Conservation (phyloP, 1,140 invertebrate species). For the Branchinecta lindahli region DNA sequence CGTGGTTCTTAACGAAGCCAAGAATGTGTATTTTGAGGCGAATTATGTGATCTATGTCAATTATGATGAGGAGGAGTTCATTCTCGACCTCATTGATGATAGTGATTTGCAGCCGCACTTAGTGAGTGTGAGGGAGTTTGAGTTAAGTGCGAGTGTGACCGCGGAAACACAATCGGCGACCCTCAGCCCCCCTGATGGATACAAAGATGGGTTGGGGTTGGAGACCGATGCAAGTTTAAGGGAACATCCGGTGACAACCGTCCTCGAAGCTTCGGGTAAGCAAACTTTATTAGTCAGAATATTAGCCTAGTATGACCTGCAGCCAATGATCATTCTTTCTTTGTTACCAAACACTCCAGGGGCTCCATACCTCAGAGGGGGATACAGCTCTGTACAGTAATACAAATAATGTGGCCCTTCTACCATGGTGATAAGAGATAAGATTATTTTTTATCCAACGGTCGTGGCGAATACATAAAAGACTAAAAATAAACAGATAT, state of each 20-base stretch:
- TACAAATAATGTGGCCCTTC: too few relatives aligned
- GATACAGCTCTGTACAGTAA: too few relatives aligned
- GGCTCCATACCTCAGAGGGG: too few relatives aligned
- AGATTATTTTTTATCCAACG: too few relatives aligned
- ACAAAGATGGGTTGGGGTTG: slow-evolving; percentile 45
- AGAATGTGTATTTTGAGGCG: slow-evolving; percentile 70
- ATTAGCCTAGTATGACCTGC: too few relatives aligned
- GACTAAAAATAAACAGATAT: too few relatives aligned
- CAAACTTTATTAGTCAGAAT: not conserved
- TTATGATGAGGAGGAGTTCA: slow-evolving; percentile 55
- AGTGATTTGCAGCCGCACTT: slow-evolving; percentile 29
- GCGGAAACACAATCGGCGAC: slow-evolving; percentile 46
- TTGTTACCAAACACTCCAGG: too few relatives aligned
- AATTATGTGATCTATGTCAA: slow-evolving; percentile 72
- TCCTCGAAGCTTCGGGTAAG: not conserved
- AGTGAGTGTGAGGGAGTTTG: slow-evolving; percentile 20
- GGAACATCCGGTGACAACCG: not conserved
- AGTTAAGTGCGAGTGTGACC: slow-evolving; percentile 26
- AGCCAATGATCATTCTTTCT: too few relatives aligned
- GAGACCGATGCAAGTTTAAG: not conserved
- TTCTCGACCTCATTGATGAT: slow-evolving; percentile 35
- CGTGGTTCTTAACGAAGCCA: slow-evolving; percentile 67
- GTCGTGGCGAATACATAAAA: too few relatives aligned
- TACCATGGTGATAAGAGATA: too few relatives aligned
- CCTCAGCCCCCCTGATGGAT: slow-evolving; percentile 65